phyloP scores from a whole-genome alignment of 2,797 vertebrate species.

The Fundulus diaphanus region DNA sequence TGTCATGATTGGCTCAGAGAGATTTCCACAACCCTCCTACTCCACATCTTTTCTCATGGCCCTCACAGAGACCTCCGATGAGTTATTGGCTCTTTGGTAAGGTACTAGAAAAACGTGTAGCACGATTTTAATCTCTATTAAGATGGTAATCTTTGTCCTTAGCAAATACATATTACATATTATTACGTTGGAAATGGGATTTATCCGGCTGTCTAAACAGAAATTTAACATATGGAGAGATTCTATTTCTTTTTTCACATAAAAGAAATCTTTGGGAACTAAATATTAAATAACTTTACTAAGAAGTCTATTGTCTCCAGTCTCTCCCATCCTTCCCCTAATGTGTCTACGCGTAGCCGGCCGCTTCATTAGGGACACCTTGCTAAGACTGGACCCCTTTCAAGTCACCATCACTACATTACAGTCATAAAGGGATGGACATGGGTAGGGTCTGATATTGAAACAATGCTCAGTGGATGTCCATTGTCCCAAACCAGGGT shows the following conservation, averaged over 20 bases:
- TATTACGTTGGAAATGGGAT: not conserved
- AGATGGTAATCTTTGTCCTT: not conserved
- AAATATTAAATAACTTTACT: too few species aligned
- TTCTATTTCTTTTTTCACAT: not conserved
- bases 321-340: too few species aligned
- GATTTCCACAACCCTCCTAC: slow-evolving; percentile 23
- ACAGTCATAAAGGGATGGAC: too few species aligned
- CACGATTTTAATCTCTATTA: too few species aligned
- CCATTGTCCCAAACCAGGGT: too few species aligned
- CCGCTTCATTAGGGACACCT: too few species aligned
- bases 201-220: not conserved
- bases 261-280: not conserved
- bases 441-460: too few species aligned
- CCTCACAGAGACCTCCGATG: slow-evolving; percentile 52
- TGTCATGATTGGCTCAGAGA: slow-evolving; percentile 66
- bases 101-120: slow-evolving; percentile 25
- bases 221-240: not conserved
- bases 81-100: slow-evolving; percentile 43
- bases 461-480: too few species aligned
- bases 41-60: slow-evolving; percentile 62
- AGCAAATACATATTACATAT: not conserved
- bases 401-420: too few species aligned
- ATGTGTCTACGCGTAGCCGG: too few species aligned
- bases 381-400: too few species aligned
- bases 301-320: too few species aligned